Evolutionary conservation across 2,113 vertebrate genomes (phyloP), one percentile per base, ranked within the genome.

Genomic region (Mustela nigripes): DNA sequence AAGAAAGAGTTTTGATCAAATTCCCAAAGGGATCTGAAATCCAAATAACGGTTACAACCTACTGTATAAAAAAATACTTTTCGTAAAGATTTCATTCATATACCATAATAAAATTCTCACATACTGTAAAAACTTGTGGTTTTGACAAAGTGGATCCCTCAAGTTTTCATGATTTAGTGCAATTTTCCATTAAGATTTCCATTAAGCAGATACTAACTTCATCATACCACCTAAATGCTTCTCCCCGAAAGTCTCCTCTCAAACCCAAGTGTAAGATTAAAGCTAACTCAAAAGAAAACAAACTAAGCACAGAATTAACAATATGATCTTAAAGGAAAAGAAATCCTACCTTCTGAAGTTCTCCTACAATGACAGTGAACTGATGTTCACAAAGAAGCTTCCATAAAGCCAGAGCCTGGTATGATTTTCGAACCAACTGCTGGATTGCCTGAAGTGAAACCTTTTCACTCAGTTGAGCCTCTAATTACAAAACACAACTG

Each of bases 301-400:
- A 92, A 80, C 0, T 15, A 50, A 48, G 10, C 65, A 12, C 2
- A 53, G 24, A 33, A 71, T 50, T 79, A 87, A 50, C 0, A 48
- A 14, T 56, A 63, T 24, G 39, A 56, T 31, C n/a, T 39, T 79
- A 48, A 58, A 39, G 28, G 50, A 22, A 63, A 28, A 83, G 21
- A 26, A n/a, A 65, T 7, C 95, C 10, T 98, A 99, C 99, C 99
- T 99, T 99, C 73, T 99, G 99, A 97, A 99, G 99, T 92, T 99
- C 99, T 56, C 99, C 99, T 60, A 99, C 99, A 97, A 99, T 99
- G 97, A 99, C 98, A 98, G 99, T 99, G 97, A 99, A 99, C 18
- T 99, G 99, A 97, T 99, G 99, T 92, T 99, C 99, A 98, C 99
- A 99, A 4, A 99, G 99, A 71, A 99, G 99, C 89, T 99, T 99